These are phyloP conservation scores for Pinctada fucata DNA, from an alignment of 2,888 invertebrate species.

Conservation along the genomic window DNA sequence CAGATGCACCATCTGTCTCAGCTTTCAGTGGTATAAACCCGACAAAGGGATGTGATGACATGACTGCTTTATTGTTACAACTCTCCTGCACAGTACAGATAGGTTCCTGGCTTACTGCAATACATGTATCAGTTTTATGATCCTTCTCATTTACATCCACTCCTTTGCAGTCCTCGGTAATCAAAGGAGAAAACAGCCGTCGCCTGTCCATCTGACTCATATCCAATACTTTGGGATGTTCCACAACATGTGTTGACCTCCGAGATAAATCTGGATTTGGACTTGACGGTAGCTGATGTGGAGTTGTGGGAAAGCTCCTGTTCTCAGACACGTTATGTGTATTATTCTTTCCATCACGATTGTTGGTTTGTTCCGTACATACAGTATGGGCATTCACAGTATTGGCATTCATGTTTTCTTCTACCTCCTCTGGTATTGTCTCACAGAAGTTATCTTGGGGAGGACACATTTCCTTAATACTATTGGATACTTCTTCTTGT, in stretches of 20 bases:
- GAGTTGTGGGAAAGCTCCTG: constrained; percentile 53
- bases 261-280: constrained; percentile 58
- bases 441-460: constrained; percentile 1
- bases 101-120: too few species aligned
- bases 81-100: too few species aligned
- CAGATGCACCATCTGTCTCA: neutral
- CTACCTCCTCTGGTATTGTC: constrained; percentile 9
- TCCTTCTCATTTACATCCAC: neutral
- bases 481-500: neutral
- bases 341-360: neutral
- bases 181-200: constrained; percentile 39
- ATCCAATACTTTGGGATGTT: constrained; percentile 51
- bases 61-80: too few species aligned
- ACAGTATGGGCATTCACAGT: neutral
- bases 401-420: neutral
- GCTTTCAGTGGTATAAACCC: too few species aligned
- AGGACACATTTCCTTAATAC: neutral
- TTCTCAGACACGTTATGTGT: neutral
- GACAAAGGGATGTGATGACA: too few species aligned
- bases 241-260: constrained; percentile 64
- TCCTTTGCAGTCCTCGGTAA: neutral
- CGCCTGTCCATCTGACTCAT: constrained; percentile 42
- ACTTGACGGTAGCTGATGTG: constrained; percentile 56
- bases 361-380: neutral
- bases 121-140: neutral